Conservation (phyloP, 2,113 vertebrate species). For the Monarcha castaneiventris region DNA sequence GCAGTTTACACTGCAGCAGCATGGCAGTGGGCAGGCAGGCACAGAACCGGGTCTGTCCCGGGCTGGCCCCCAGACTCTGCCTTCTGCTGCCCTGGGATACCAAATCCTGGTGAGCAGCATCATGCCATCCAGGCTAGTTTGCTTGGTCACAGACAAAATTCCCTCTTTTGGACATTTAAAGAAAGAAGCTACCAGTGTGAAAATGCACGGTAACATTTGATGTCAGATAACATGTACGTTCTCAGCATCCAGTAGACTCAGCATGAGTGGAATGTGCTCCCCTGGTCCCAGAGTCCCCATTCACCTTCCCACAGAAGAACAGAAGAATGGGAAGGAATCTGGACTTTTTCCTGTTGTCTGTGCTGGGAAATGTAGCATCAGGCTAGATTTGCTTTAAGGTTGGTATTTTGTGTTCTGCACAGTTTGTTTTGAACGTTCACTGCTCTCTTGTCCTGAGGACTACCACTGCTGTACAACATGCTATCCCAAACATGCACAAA, state of each 20-base stretch:
- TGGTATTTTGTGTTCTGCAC: background rate
- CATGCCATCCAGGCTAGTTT: accelerated
- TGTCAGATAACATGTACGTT: background rate
- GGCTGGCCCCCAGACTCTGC: accelerated
- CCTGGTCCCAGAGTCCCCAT: background rate
- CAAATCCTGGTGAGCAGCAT: background rate
- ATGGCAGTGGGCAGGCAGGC: accelerated
- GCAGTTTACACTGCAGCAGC: background rate
- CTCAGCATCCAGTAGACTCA: background rate
- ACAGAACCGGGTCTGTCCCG: accelerated
- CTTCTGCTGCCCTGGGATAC: accelerated
- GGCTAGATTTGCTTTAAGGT: background rate
- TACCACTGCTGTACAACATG: background rate
- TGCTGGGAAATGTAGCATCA: background rate
- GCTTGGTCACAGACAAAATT: background rate
- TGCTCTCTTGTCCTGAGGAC: background rate
- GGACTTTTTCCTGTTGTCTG: background rate
- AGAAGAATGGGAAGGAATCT: background rate
- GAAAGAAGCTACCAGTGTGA: background rate
- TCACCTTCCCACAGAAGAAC: background rate
- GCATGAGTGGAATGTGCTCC: background rate
- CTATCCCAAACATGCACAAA: background rate
- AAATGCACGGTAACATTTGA: background rate
- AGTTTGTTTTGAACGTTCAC: background rate
- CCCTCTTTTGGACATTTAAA: background rate